phyloP scores from a whole-genome alignment of 2,797 vertebrate genomes.

The Anguilla pacifica region DNA sequence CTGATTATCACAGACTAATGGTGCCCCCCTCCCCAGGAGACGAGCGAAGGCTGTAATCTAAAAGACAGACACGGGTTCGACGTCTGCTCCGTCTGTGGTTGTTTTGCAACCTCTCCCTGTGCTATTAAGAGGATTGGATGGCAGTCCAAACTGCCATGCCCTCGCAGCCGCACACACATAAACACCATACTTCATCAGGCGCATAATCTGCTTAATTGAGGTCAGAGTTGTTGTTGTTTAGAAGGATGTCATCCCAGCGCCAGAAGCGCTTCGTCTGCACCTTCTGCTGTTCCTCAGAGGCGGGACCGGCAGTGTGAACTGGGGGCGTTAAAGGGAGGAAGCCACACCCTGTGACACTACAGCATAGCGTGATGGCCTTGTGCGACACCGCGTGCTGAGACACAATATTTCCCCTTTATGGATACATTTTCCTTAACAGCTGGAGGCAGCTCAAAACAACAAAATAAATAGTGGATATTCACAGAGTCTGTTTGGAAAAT shows the following conservation, averaged over 20 bases:
- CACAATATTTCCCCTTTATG: neutral
- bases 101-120: slow-evolving; percentile 56
- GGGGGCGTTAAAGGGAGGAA: neutral
- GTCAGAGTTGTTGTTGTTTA: neutral
- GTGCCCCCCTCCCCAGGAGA: neutral
- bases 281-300: neutral
- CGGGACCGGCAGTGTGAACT: neutral
- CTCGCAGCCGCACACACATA: slow-evolving; percentile 30
- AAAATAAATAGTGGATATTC: neutral
- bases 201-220: slow-evolving; percentile 4
- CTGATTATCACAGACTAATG: slow-evolving; percentile 9
- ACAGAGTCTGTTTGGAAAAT: neutral
- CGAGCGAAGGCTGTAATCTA: slow-evolving; percentile 37
- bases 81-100: slow-evolving; percentile 42
- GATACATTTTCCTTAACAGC: neutral
- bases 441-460: neutral
- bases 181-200: neutral
- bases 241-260: neutral
- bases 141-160: slow-evolving; percentile 51
- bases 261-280: neutral
- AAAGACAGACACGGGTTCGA: slow-evolving; percentile 48
- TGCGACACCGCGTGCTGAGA: neutral
- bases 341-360: neutral
- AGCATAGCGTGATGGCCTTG: neutral
- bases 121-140: slow-evolving; percentile 70